phyloP scores from a whole-genome alignment of 2,888 invertebrate species.

The Archips crataeganus region DNA sequence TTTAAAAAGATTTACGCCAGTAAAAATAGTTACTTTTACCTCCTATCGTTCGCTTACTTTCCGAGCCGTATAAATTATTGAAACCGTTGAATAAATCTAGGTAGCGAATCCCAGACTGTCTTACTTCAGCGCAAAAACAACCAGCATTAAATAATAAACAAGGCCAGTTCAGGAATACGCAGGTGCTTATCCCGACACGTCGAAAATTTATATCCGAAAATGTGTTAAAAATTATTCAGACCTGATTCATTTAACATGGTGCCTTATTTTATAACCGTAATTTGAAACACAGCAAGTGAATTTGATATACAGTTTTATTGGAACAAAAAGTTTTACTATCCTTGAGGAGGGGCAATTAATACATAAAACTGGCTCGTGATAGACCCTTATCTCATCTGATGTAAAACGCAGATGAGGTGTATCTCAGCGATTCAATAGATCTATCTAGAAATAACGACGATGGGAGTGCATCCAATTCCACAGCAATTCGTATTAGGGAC shows the following conservation, averaged over 20 bases:
- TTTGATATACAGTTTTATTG: slow-evolving; percentile 1
- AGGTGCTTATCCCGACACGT: slow-evolving; percentile 27
- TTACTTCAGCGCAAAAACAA: slow-evolving; percentile 16
- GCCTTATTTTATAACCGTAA: background rate
- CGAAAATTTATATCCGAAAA: slow-evolving; percentile 29
- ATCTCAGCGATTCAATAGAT: too few species aligned
- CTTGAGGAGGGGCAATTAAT: too few species aligned
- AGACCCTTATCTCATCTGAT: too few species aligned
- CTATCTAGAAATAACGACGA: too few species aligned
- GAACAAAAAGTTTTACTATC: too few species aligned
- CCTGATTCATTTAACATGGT: background rate
- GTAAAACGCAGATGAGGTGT: too few species aligned
- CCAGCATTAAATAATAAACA: slow-evolving; percentile 33
- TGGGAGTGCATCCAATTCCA: too few species aligned
- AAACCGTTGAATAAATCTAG: slow-evolving; percentile 15
- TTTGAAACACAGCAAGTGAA: background rate
- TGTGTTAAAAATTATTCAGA: slow-evolving; percentile 16
- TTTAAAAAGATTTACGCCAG: too few species aligned
- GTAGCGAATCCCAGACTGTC: background rate
- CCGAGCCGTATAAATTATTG: background rate
- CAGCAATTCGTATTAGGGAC: too few species aligned
- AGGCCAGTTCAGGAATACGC: slow-evolving; percentile 24
- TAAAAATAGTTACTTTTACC: background rate
- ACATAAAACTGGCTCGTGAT: too few species aligned
- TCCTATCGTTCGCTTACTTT: background rate